Evolutionary conservation across 1,140 invertebrate genomes (phyloP), one percentile per base, ranked within the genome.

Genomic region (Bombus turneri): DNA sequence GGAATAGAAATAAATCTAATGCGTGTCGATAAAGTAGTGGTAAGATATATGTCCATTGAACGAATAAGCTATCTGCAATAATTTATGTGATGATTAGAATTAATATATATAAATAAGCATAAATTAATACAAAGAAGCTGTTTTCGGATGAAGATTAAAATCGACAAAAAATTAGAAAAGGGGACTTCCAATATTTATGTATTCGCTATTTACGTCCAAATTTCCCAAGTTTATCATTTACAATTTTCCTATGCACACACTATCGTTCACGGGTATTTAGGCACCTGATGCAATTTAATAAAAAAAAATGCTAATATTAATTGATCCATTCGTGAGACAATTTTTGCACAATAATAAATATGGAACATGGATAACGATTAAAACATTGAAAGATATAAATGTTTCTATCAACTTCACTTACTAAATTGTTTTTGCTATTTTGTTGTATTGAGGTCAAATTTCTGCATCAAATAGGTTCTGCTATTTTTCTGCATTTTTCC

Each of bases 1-100:
- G 64, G 15, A 31, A 66, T 34, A 66, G 64, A 66, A 66, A 66
- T 66, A 66, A 66, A 66, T 66, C n/a, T 66, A 66, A 66, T 15
- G 64, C 64, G n/a, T 9, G 64, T 34, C n/a, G n/a, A 66, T 66
- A 31, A 66, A 66, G 6, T 66, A 31, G n/a, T 0, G n/a, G 31
- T 66, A 31, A 66, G n/a, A 31, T 66, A 31, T 15, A 66, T 31
- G n/a, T 66, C 15, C n/a, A 34, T 18, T 31, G n/a, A 31, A 66
- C 64, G 64, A 13, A 31, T 66, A 53, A 53, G 47, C 64, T n/a
- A 6, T 66, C 28, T 62, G 28, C 9, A 62, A 31, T 66, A 18
- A 66, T 66, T 66, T 15, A 31, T 18, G 5, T 31, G 6, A 31
- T 66, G 64, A 15, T 8, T 2, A 31, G 6, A 31, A 31, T 15